Evolutionary conservation across 1,140 invertebrate genomes (phyloP), one percentile per base, ranked within the genome.

Genomic region (Diabrotica undecimpunctata): DNA sequence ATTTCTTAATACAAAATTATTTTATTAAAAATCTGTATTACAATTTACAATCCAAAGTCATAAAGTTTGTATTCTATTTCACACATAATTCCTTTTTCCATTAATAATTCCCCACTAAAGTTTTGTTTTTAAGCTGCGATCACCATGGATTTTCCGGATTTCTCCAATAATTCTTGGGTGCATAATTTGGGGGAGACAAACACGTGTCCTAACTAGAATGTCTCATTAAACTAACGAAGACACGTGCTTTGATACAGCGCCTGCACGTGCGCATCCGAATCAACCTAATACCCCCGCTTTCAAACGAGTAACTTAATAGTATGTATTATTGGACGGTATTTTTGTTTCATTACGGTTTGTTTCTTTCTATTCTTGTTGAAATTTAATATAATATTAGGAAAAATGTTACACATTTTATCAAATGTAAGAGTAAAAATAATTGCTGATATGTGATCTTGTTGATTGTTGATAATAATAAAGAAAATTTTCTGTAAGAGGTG

Each of bases 211-310:
- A 51, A 60, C 58, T 39, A 60, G 58, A 60, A 60, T 60, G 58
- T 60, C 58, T 60, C 58, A 60, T 60, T 60, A 60, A 46, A 60
- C 58, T 60, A 60, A 60, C 58, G 58, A 60, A 60, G 58, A 60
- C 58, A 60, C 58, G 58, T 60, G 58, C 58, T 39, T 50, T 60
- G 58, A 60, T 60, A 50, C 58, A 60, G 58, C 41, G 58, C 58
- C 58, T 39, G 58, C 58, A 60, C 58, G 58, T 60, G 58, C 58
- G 58, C 41, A 50, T 60, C 58, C 13, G 58, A 50, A 1, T 39
- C n/a, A 51, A 60, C 58, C 50, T 60, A 60, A 60, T 60, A 46
- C 58, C 58, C 58, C 50, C 41, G 58, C 38, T 35, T 60, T 50
- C 58, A 41, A 50, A 60, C 50, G 58, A 60, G 58, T 60, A 60